Evolutionary conservation across 2,888 invertebrate species (phyloP).

Genomic region (Rosalia funebris): DNA sequence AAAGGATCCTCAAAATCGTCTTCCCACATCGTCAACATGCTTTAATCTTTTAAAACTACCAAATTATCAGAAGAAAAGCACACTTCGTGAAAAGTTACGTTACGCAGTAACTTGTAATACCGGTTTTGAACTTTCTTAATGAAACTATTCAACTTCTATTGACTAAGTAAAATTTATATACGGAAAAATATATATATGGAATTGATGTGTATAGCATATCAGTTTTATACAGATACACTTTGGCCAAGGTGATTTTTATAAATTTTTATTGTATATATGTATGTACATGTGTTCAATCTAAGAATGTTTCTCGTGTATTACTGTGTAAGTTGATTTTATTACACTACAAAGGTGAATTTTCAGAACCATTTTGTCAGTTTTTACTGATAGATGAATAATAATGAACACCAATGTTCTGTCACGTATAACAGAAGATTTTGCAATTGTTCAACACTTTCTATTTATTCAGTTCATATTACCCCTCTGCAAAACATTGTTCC

Average conservation of each 20-base stretch:
- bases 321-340: background rate
- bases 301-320: constrained; percentile 7
- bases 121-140: constrained; percentile 97
- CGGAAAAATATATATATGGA: constrained; percentile 26
- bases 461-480: too few relatives aligned
- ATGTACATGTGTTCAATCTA: background rate
- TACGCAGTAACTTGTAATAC: constrained; percentile 98
- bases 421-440: too few relatives aligned
- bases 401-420: too few relatives aligned
- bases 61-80: constrained; percentile 96
- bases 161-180: background rate
- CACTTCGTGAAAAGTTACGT: constrained; percentile 92
- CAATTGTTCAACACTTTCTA: too few relatives aligned
- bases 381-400: too few relatives aligned
- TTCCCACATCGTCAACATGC: constrained; percentile 99
- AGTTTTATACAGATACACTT: constrained; percentile 33
- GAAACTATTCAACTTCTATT: background rate
- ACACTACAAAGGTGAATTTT: constrained; percentile 12
- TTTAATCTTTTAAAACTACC: constrained; percentile 98
- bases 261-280: constrained; percentile 29
- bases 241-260: constrained; percentile 29
- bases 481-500: too few relatives aligned
- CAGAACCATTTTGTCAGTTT: background rate
- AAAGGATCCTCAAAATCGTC: constrained; percentile 90
- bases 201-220: constrained; percentile 39